A percentile compares a stretch with the other conserved stretches of the same genome.
phyloP scores from a whole-genome alignment of 2,888 invertebrate species.

The Leucania comma region DNA sequence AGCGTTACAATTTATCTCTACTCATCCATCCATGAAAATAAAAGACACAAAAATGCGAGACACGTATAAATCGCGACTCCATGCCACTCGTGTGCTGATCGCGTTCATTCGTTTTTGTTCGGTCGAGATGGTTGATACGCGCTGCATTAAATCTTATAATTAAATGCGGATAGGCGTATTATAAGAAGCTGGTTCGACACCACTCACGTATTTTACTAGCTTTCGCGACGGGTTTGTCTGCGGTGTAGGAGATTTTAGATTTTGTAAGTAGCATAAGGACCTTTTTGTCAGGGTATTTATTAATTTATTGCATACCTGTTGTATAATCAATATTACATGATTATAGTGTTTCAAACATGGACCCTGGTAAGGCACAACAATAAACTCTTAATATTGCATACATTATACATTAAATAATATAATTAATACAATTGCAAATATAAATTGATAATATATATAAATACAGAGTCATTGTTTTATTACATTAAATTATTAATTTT shows the following conservation, averaged over 20 bases:
- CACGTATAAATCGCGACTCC: constrained; percentile 54
- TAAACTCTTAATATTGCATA: too few relatives aligned
- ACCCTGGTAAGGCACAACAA: too few relatives aligned
- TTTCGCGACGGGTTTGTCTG: constrained; percentile 18
- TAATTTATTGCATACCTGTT: too few relatives aligned
- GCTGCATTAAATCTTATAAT: constrained; percentile 80
- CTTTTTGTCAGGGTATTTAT: too few relatives aligned
- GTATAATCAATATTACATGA: too few relatives aligned
- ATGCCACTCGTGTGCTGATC: constrained; percentile 55
- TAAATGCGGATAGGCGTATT: constrained; percentile 76
- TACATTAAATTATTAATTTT: too few relatives aligned
- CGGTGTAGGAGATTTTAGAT: not conserved
- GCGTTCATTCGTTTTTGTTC: constrained; percentile 73
- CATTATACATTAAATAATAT: too few relatives aligned
- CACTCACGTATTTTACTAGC: constrained; percentile 41
- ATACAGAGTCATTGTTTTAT: too few relatives aligned
- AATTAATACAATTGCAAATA: too few relatives aligned
- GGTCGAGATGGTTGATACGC: constrained; percentile 73
- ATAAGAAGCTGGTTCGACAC: constrained; percentile 62
- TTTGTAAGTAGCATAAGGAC: not conserved
- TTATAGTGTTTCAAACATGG: too few relatives aligned
- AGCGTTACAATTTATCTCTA: constrained; percentile 24
- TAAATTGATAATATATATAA: too few relatives aligned
- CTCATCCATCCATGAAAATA: constrained; percentile 31
- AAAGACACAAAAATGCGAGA: constrained; percentile 27